Percentiles rank a stretch among this genome's conserved stretches.
These are phyloP conservation scores for Dyspetes luteomarginatus DNA, from an alignment of 2,888 invertebrate genomes.

Conservation along the genomic window DNA sequence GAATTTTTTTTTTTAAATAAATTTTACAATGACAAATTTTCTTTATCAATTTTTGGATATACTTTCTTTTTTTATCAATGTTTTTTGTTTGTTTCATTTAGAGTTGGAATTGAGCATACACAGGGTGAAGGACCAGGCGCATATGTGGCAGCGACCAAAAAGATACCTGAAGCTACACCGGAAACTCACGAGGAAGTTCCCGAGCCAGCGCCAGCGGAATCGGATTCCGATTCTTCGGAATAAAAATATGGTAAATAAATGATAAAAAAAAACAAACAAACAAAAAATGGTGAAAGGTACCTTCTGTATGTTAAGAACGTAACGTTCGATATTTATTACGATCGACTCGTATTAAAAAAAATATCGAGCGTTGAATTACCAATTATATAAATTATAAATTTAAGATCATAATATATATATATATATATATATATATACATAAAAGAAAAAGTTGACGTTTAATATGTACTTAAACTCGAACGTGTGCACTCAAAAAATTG, in stretches of 20 bases:
- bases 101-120: conserved; percentile 95
- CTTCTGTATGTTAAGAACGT: conserved; percentile 2
- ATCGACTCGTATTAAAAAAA: conserved; percentile 5
- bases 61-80: background rate
- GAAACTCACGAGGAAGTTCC: conserved; percentile 78
- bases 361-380: conserved; percentile 16
- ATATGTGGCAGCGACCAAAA: conserved; percentile 87
- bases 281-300: conserved; percentile 29
- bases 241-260: conserved; percentile 73
- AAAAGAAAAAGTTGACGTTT: conserved; percentile 38
- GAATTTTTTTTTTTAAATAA: no score
- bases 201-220: conserved; percentile 82
- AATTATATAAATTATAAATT: conserved; percentile 6
- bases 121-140: conserved; percentile 89
- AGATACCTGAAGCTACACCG: conserved; percentile 79
- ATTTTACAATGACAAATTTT: no score
- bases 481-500: conserved; percentile 25
- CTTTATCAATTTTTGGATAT: background rate
- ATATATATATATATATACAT: conserved; percentile 23
- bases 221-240: conserved; percentile 85
- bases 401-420: background rate
- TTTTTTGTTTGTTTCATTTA: conserved; percentile 75
- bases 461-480: conserved; percentile 40
- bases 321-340: conserved; percentile 20
- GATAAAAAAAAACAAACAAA: no score